A percentile compares a stretch with the other conserved stretches of the same genome.
These are phyloP conservation scores for Lepilemur septentrionalis DNA, from an alignment of 2,797 vertebrate species.

Conservation along the genomic window DNA sequence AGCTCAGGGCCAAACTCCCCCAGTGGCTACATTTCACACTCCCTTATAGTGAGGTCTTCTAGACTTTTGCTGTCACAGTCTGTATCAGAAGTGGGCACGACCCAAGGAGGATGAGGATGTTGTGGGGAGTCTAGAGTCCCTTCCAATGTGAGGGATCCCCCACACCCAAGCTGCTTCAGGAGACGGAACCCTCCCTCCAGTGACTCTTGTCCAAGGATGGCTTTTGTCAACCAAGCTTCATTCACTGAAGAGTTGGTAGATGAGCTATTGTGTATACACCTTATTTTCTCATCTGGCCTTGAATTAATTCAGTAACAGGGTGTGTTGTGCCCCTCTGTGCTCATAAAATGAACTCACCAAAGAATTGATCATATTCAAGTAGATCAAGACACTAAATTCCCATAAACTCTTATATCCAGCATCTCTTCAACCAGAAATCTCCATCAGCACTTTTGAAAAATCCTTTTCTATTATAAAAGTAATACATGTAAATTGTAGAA, in stretches of 20 bases:
- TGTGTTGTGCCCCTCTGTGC: not conserved
- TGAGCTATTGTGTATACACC: not conserved
- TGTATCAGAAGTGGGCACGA: not conserved
- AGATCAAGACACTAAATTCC: not conserved
- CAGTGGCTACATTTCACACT: not conserved
- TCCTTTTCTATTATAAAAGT: not conserved
- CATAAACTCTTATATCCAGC: not conserved
- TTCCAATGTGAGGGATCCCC: not conserved
- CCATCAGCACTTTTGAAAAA: not conserved
- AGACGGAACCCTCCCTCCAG: not conserved
- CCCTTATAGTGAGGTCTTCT: not conserved
- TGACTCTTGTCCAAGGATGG: not conserved
- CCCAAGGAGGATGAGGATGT: not conserved
- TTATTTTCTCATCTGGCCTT: not conserved
- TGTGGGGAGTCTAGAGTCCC: not conserved
- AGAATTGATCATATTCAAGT: slow-evolving; percentile 5
- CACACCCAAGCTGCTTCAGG: not conserved
- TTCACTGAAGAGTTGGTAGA: not conserved
- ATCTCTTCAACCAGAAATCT: not conserved
- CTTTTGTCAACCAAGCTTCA: not conserved
- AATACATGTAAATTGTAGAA: not conserved
- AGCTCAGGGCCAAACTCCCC: not conserved
- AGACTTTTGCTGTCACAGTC: not conserved
- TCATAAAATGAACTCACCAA: not conserved
- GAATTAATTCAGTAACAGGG: not conserved